A percentile compares a stretch with the other conserved stretches of the same genome.
Conservation (phyloP, 2,888 invertebrate genomes). For the Miltochrista miniata region DNA sequence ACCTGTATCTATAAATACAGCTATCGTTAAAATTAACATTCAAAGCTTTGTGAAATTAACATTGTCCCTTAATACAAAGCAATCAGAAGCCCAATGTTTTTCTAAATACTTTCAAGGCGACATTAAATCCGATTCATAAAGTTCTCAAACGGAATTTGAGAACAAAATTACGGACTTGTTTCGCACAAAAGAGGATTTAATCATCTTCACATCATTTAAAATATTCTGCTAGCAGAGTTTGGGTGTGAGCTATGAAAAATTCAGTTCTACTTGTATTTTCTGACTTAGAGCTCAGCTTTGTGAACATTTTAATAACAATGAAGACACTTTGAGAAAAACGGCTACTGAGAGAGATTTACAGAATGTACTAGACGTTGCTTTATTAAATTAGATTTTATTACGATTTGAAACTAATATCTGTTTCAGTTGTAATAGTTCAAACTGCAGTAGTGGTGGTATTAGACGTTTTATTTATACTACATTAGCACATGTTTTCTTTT, state of each 20-base stretch:
- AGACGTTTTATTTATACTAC: no score
- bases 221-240: neutral
- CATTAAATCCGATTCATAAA: neutral
- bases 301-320: slow-evolving; percentile 15
- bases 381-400: no score
- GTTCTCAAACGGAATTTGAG: neutral
- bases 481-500: no score
- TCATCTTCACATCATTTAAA: slow-evolving; percentile 4
- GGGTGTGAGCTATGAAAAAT: slow-evolving; percentile 16
- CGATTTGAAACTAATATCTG: no score
- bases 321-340: neutral
- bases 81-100: neutral
- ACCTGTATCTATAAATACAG: no score
- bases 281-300: neutral
- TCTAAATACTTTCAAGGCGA: neutral
- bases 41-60: no score
- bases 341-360: no score
- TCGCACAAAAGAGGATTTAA: neutral
- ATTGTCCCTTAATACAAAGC: no score
- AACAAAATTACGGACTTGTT: neutral
- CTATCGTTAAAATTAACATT: no score
- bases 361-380: no score
- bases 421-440: no score
- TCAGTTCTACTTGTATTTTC: slow-evolving; percentile 4
- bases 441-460: no score